Base-by-base conservation (phyloP, 2,113 vertebrate genomes). In the Nibea coibor region DNA sequence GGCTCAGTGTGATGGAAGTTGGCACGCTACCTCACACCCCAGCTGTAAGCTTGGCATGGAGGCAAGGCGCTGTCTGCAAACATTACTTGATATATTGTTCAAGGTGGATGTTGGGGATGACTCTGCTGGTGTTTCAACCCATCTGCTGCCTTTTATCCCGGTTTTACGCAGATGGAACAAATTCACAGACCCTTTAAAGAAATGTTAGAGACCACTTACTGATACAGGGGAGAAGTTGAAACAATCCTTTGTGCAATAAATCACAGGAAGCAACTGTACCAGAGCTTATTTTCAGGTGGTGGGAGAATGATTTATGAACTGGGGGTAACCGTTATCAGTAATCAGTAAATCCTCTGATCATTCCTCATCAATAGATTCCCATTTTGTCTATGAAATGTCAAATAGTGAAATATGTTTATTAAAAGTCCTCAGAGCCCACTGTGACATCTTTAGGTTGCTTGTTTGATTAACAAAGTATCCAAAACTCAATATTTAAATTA, bases 131-230 rank as follows among this genome's bases (percentile, higher is more conserved):
- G 80, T 76, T 90, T 86, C 64, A 81, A 58, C 80, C 72, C 85
- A 90, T 86, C 87, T 90, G 90, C 71, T 82, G 66, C 66, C 57
- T 79, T 81, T 88, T 72, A 85, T 85, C 79, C 57, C 31, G 31
- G 42, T 71, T 81, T 75, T 62, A 67, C 80, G 47, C 83, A 89
- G 80, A 89, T 86, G 81, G 86, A 86, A 76, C 31, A 53, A 14
- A 86, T 89, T 78, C 73, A 28, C 58, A 17, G 56, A 35, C 84
- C 83, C 80, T 45, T 14, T 1, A 26, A 77, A 66, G 81, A 86
- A 74, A 77, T 66, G 77, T 68, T 69, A 10, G 28, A 77, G 22
- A 58, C 61, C 66, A 20, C 63, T 77, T 65, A 22, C 64, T 66
- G 47, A 28, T 57, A 35, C 35, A 67, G 39, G 39, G 48, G 51